Percentiles rank a stretch among this genome's conserved stretches.
These are phyloP conservation scores for Poecile montanus DNA, from an alignment of 2,797 vertebrate genomes.

Conservation along the genomic window DNA sequence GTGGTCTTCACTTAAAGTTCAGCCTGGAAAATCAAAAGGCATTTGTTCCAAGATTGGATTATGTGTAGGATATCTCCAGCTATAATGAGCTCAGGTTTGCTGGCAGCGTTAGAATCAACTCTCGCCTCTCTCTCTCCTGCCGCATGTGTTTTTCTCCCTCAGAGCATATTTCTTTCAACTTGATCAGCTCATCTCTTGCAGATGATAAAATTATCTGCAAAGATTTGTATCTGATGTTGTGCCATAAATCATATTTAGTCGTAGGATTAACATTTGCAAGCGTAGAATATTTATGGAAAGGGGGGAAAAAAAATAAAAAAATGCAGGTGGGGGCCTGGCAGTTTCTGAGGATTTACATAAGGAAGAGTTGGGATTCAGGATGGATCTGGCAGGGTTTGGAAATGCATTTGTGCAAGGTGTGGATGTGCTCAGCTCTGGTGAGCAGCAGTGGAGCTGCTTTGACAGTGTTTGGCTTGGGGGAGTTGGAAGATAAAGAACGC, in stretches of 20 bases:
- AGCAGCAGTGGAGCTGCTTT: not conserved
- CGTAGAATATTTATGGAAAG: not conserved
- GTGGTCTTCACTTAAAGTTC: not conserved
- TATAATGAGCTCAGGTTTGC: slow-evolving; percentile 22
- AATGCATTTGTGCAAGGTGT: not conserved
- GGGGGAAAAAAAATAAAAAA: not conserved
- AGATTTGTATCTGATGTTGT: slow-evolving; percentile 30
- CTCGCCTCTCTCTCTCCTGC: slow-evolving; percentile 11
- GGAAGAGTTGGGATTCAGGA: not conserved
- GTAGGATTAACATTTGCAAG: slow-evolving; percentile 34
- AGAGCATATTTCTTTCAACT: slow-evolving; percentile 29
- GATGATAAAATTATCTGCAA: slow-evolving; percentile 56
- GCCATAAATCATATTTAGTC: slow-evolving; percentile 42
- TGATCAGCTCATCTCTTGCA: slow-evolving; percentile 42
- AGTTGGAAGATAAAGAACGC: not conserved
- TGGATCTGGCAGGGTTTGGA: not conserved
- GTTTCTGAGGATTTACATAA: not conserved
- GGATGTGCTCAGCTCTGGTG: not conserved
- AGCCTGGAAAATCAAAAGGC: slow-evolving; percentile 10
- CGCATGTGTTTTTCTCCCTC: not conserved
- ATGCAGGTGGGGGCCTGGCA: not conserved
- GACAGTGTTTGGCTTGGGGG: not conserved
- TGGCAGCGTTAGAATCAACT: slow-evolving; percentile 15
- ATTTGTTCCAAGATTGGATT: slow-evolving; percentile 19
- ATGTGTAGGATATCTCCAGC: not conserved